Conservation (phyloP, 2,888 invertebrate species). For the Epiblema foenella region DNA sequence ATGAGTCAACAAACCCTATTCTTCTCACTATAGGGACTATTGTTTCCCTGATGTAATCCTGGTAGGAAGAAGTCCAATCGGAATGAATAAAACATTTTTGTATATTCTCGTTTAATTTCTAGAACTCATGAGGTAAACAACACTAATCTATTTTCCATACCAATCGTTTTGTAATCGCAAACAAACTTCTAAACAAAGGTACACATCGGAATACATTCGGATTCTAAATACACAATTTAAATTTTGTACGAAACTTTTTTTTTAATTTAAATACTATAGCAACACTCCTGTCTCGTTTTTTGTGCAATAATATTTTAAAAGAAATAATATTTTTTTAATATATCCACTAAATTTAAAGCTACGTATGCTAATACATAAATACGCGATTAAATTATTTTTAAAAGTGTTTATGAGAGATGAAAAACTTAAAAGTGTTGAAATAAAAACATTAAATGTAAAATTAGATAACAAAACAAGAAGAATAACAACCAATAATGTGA, state of each 20-base stretch:
- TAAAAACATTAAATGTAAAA: conserved; percentile 75
- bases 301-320: conserved; percentile 57
- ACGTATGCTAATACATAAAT: conserved; percentile 79
- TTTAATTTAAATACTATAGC: conserved; percentile 49
- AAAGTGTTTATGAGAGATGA: conserved; percentile 63
- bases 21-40: too few species aligned
- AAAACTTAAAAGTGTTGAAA: conserved; percentile 63
- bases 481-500: conserved; percentile 74
- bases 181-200: conserved; percentile 55
- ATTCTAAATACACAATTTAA: conserved; percentile 54
- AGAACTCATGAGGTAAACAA: conserved; percentile 85
- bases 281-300: conserved; percentile 71
- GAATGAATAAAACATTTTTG: conserved; percentile 60
- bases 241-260: conserved; percentile 59
- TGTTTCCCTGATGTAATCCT: background rate
- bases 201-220: conserved; percentile 54
- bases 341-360: conserved; percentile 77
- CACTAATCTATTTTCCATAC: conserved; percentile 77
- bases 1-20: too few species aligned
- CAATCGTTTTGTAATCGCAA: conserved; percentile 70
- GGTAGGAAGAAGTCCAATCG: background rate
- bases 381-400: conserved; percentile 68
- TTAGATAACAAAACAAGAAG: conserved; percentile 80
- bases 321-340: conserved; percentile 61
- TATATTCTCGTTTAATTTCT: conserved; percentile 82